Evolutionary conservation across 2,113 vertebrate genomes (phyloP).

Genomic region (Uropsilus gracilis): DNA sequence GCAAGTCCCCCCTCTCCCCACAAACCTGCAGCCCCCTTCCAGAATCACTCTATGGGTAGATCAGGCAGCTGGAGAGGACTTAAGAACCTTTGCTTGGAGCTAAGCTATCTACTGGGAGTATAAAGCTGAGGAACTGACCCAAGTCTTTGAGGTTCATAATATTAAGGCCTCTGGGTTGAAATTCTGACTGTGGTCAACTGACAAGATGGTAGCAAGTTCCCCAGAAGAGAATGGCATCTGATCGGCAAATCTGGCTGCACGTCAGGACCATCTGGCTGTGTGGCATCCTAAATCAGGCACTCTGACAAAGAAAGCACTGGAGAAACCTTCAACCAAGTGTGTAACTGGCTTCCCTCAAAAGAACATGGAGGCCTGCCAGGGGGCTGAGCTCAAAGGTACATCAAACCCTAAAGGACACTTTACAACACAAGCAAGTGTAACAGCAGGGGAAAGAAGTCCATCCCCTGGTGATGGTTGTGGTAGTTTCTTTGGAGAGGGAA

Average conservation of each 20-base stretch:
- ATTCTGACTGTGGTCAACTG: not conserved
- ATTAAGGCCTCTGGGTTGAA: not conserved
- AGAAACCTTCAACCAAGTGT: not conserved
- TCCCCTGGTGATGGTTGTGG: too few relatives aligned
- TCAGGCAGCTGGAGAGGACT: not conserved
- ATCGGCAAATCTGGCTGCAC: not conserved
- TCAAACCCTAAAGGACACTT: too few relatives aligned
- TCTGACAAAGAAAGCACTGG: not conserved
- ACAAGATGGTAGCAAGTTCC: not conserved
- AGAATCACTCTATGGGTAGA: fast-evolving
- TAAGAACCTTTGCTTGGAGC: not conserved
- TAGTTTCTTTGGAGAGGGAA: too few relatives aligned
- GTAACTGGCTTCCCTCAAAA: not conserved
- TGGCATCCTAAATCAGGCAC: not conserved
- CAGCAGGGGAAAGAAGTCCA: not conserved
- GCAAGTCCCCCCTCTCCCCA: too few relatives aligned
- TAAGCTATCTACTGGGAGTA: not conserved
- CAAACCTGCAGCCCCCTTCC: too few relatives aligned
- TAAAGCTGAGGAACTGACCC: not conserved
- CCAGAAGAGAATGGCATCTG: not conserved
- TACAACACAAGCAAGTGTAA: fast-evolving
- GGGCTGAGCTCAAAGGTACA: not conserved
- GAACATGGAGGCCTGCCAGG: not conserved
- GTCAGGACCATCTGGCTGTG: not conserved
- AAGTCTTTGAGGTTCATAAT: not conserved